Evolutionary conservation across 2,113 vertebrate genomes (phyloP), one percentile per base, ranked within the genome.

Genomic region (Channa argus): DNA sequence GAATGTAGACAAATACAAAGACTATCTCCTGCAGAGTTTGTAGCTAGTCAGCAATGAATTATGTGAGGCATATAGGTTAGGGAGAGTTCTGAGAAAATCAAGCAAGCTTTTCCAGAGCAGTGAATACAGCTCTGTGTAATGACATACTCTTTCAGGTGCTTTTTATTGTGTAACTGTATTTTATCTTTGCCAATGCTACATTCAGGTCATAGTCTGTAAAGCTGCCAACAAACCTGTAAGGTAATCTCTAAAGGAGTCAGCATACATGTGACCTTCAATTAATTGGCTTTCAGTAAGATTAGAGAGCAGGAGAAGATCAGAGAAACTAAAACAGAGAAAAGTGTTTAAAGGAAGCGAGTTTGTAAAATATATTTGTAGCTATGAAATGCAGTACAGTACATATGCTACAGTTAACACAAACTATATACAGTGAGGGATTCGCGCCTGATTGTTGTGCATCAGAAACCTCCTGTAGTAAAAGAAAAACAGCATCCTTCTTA

Each of bases 1-100:
- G 68, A 51, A 56, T 58, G 41, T 63, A 58, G 69, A 81, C 64
- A 85, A 73, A 86, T 73, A 69, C 60, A 69, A 58, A 83, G 52
- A 68, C 37, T 46, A 47, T 70, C 15, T 56, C 60, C 71, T 24
- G 34, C 68, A 55, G 79, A 66, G 69, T 59, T 41, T 63, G 46
- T 8, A 47, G 13, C 7, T 59, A 43, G 65, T 45, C 55, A 41
- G 8, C 44, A 37, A 41, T 55, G 46, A 8, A 5, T 71, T 61
- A 58, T 53, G 37, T 46, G 36, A 59, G 8, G 7, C 13, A 59
- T 36, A 8, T 24, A 8, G 38, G 24, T 45, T 12, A 10, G 59
- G 55, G 75, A 70, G 53, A 70, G 34, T 36, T 63, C 51, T 24
- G 13, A 33, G 64, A 60, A 56, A 67, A 66, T 10, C 3, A 63